phyloP scores from a whole-genome alignment of 2,113 vertebrate species.

The Rhadina sibilatrix region DNA sequence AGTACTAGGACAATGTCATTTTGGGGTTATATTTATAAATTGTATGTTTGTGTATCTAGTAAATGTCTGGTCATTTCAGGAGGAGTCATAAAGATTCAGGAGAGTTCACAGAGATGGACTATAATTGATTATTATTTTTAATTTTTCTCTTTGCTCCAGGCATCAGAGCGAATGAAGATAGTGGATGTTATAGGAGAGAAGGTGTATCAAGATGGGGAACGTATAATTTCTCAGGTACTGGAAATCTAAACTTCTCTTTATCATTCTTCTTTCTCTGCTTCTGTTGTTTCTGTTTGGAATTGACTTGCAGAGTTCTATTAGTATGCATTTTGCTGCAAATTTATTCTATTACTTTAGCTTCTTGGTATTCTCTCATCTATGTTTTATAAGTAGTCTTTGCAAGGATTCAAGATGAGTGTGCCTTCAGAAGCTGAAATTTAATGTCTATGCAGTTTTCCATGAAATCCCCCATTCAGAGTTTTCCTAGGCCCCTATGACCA shows the following conservation, averaged over 20 bases:
- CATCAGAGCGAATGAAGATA: constrained; percentile 94
- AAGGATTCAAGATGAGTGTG: background rate
- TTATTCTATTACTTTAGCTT: background rate
- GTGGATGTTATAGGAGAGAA: constrained; percentile 95
- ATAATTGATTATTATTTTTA: background rate
- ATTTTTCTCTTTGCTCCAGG: constrained; percentile 69
- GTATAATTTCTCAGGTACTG: constrained; percentile 92
- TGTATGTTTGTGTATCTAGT: background rate
- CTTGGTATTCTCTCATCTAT: background rate
- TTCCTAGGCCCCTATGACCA: background rate
- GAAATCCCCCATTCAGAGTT: background rate
- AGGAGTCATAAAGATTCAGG: background rate
- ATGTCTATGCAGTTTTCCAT: background rate
- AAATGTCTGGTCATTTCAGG: background rate
- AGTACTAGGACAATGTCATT: rapidly evolving
- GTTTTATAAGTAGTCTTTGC: background rate
- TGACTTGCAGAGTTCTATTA: background rate
- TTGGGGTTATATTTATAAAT: background rate
- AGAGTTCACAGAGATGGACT: background rate
- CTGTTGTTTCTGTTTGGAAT: background rate
- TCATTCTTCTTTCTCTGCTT: background rate
- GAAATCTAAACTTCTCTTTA: background rate
- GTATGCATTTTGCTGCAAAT: background rate
- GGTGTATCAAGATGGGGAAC: constrained; percentile 87
- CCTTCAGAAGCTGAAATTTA: background rate